Percentiles rank a stretch among this genome's conserved stretches.
phyloP scores from a whole-genome alignment of 2,113 vertebrate species.

The Eublepharis macularius region DNA sequence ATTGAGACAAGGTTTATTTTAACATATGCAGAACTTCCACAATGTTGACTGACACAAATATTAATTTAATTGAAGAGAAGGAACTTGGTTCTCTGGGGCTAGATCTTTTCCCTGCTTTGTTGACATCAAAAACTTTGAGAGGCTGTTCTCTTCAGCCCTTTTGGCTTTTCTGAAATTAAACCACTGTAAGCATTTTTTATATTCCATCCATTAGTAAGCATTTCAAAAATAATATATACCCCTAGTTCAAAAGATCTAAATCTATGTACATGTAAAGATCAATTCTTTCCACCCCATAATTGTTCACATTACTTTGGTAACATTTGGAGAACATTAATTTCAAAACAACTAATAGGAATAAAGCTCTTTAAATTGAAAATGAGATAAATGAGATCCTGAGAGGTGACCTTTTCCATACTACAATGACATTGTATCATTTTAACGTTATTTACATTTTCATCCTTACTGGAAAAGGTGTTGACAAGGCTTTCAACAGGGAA shows the following conservation, averaged over 20 bases:
- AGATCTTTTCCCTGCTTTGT: background rate
- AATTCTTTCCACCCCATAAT: conserved; percentile 71
- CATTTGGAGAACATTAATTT: conserved; percentile 80
- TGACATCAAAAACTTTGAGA: background rate
- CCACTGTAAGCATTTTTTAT: background rate
- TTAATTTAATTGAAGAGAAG: background rate
- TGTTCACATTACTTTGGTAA: conserved; percentile 75
- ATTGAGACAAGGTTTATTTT: background rate
- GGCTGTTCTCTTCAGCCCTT: background rate
- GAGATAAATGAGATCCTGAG: conserved; percentile 72
- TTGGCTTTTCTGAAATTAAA: conserved; percentile 16
- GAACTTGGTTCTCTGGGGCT: background rate
- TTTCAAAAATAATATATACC: conserved; percentile 40
- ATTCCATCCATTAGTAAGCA: conserved; percentile 27
- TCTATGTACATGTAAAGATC: conserved; percentile 56
- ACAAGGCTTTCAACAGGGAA: conserved; percentile 70
- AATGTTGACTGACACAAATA: background rate
- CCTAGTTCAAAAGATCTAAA: conserved; percentile 25
- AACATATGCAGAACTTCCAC: background rate
- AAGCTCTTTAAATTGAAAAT: conserved; percentile 72
- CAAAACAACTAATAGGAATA: conserved; percentile 74
- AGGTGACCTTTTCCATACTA: conserved; percentile 70
- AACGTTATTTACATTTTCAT: conserved; percentile 79
- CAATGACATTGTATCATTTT: conserved; percentile 77
- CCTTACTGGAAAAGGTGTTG: conserved; percentile 73